These are phyloP conservation scores for Coelinius sp. DNA, from an alignment of 2,888 invertebrate species.

Conservation along the genomic window DNA sequence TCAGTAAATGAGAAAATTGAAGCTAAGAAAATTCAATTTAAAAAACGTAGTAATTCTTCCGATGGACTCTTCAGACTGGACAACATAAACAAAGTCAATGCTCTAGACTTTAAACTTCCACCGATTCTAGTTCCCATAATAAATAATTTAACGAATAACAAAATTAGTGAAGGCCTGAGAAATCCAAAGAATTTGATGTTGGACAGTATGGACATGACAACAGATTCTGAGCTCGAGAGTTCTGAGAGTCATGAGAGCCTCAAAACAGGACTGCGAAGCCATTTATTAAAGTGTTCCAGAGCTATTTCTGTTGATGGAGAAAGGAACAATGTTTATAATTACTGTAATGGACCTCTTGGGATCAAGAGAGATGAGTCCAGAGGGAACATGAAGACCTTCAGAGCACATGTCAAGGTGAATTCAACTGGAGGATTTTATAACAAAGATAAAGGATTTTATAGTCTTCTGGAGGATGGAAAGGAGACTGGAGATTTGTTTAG, in stretches of 20 bases:
- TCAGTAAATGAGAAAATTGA: slow-evolving; percentile 63
- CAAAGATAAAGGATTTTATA: slow-evolving; percentile 41
- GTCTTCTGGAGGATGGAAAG: slow-evolving; percentile 24
- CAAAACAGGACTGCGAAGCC: slow-evolving; percentile 56
- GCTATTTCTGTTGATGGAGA: slow-evolving; percentile 41
- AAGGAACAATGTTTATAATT: slow-evolving; percentile 40
- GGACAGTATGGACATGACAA: slow-evolving; percentile 48
- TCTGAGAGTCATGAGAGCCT: slow-evolving; percentile 62
- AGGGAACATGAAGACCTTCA: neutral
- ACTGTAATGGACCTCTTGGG: slow-evolving; percentile 35
- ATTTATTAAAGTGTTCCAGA: slow-evolving; percentile 46
- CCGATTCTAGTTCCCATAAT: slow-evolving; percentile 81
- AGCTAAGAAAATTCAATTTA: slow-evolving; percentile 59
- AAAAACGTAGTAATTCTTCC: slow-evolving; percentile 60
- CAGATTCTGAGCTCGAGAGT: slow-evolving; percentile 62
- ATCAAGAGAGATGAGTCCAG: slow-evolving; percentile 23
- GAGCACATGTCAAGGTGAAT: slow-evolving; percentile 6
- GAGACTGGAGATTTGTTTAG: slow-evolving; percentile 44
- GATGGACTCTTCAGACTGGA: slow-evolving; percentile 58
- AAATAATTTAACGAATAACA: slow-evolving; percentile 72
- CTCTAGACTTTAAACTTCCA: slow-evolving; percentile 74
- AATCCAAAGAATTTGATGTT: slow-evolving; percentile 33
- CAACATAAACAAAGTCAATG: slow-evolving; percentile 53
- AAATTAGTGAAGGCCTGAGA: slow-evolving; percentile 42
- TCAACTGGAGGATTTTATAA: slow-evolving; percentile 26